These are phyloP conservation scores for Neoarius graeffei DNA, from an alignment of 2,113 vertebrate genomes.

Conservation along the genomic window DNA sequence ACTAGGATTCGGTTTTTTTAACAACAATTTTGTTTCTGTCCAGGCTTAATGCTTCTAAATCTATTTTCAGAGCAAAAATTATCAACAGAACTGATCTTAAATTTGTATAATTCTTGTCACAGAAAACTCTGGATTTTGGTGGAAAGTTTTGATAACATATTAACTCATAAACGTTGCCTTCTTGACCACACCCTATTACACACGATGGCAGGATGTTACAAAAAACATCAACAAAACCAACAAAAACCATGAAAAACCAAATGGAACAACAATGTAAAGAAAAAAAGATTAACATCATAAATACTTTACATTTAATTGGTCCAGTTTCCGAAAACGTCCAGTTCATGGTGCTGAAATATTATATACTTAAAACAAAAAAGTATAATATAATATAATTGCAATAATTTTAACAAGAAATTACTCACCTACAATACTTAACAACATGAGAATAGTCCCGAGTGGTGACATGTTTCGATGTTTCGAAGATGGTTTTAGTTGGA, in stretches of 20 bases:
- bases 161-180: not conserved
- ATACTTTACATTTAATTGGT: not conserved
- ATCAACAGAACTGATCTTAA: not conserved
- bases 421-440: constrained; percentile 45
- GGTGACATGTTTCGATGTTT: constrained; percentile 25
- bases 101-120: not conserved
- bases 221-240: not conserved
- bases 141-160: not conserved
- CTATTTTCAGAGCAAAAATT: not conserved
- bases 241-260: not conserved
- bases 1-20: not conserved
- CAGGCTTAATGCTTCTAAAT: not conserved
- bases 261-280: not conserved
- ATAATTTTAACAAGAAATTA: not conserved
- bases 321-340: not conserved
- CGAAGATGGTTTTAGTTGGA: not conserved
- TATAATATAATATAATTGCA: not conserved
- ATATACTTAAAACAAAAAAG: not conserved
- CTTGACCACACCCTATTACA: not conserved
- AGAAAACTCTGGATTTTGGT: not conserved
- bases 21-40: not conserved
- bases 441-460: not conserved
- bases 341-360: not conserved
- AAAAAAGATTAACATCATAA: not conserved
- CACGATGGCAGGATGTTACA: not conserved